Evolutionary conservation across 2,113 vertebrate species (phyloP), one percentile per base, ranked within the genome.

Genomic region (Panthera uncia): DNA sequence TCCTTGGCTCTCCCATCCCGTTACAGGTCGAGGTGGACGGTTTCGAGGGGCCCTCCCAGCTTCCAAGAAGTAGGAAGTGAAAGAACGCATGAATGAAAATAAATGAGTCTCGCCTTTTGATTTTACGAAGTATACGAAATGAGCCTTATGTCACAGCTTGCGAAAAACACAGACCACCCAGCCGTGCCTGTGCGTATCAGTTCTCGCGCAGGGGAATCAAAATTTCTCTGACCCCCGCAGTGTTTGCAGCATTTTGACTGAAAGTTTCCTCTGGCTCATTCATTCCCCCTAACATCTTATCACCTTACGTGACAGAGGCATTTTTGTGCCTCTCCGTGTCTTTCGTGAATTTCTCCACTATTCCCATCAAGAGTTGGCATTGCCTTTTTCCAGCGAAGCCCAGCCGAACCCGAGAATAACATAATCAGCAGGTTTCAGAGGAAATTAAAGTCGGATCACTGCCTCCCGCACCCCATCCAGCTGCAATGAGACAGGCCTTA

Each of bases 361-460:
- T 97, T 97, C 92, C 57, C 66, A 89, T 66, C 69, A 98, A 96
- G 98, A 98, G 61, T 97, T 96, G 55, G 96, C 97, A 68, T 95
- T 57, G 95, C 25, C 50, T 95, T 94, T 97, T 97, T 25, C 97
- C 95, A 65, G 55, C 14, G 66, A 96, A 95, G 95, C 93, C 97
- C 91, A 89, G 96, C 69, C 19, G 84, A 98, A 68, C 97, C 41
- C 31, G 87, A 97, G 95, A 69, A 71, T 92, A 98, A 98, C 97
- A 92, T 97, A 91, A 98, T 95, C 91, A 97, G 96, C 90, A 95
- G 52, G 82, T 97, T 97, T 98, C 97, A 98, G 98, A 98, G 91
- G 98, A 98, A 98, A 98, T 98, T 97, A 95, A 94, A 98, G 97
- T 98, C 97, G 66, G 92, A 98, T 98, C 96, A 87, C 97, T 97